Evolutionary conservation across 2,888 invertebrate species (phyloP), one percentile per base, ranked within the genome.

Genomic region (Glyphotaelius pellucidus): DNA sequence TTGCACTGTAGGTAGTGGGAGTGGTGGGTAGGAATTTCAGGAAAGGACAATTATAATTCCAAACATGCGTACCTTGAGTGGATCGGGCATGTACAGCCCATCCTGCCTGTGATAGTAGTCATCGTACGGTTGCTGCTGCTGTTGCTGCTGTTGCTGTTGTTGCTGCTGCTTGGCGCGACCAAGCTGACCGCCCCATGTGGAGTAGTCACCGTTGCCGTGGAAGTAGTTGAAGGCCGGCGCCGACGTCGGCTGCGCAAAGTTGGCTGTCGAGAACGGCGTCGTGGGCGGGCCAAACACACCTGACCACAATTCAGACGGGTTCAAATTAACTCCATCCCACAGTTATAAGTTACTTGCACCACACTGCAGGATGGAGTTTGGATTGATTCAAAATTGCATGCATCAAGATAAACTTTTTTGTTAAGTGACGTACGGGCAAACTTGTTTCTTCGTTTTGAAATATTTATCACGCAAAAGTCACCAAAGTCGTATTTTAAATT

Each of bases 141-240:
- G 81, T 15, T 47, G 47, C 47, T 47, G 47, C 47, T 47, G 42
- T 25, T 80, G 80, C 80, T 80, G 80, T 80, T 80, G 80, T 80
- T 80, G 80, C 14, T 81, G 67, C 67, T 67, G 88, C 93, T 97
- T 96, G 80, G 95, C 96, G 94, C 96, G 97, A 94, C 96, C 96
- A 95, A 96, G 95, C 95, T 97, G 97, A 94, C 97, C 98, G 92
- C 97, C 97, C 98, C 98, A 98, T 79, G 98, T 97, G 94, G 97
- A 98, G 95, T 98, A 98, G 95, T 98, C 98, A 94, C 98, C 98
- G 95, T 98, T 98, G 94, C 98, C 98, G 94, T 97, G 98, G 95
- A 98, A 98, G 95, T 98, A 98, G 95, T 98, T 98, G 96, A 98
- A 98, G 12, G 92, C 79, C 91, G 97, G 96, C 92, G 97, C 96